Evolutionary conservation across 1,140 invertebrate genomes (phyloP).

Genomic region (Centruroides sculpturatus): DNA sequence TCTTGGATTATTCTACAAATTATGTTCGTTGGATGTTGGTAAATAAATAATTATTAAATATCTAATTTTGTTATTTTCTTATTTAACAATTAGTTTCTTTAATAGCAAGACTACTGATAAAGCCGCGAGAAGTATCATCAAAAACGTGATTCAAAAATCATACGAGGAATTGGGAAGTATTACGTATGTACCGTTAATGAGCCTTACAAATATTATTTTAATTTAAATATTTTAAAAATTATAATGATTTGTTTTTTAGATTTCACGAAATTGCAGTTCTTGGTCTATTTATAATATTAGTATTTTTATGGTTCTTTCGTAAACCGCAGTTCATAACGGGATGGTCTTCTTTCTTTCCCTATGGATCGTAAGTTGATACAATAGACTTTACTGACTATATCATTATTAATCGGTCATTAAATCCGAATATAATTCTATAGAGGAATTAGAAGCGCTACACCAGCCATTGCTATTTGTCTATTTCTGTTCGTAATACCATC

Average conservation of each 20-base stretch:
- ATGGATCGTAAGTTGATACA: constrained; percentile 9
- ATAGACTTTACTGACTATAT: no score
- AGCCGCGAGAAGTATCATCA: not conserved
- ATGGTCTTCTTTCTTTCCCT: constrained; percentile 32
- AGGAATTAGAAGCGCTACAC: constrained; percentile 55
- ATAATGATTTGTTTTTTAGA: constrained; percentile 18
- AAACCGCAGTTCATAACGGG: constrained; percentile 37
- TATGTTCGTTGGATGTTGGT: constrained; percentile 41
- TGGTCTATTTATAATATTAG: constrained; percentile 32
- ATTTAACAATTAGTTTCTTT: no score
- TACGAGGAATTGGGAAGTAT: constrained; percentile 62
- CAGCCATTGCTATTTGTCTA: constrained; percentile 60
- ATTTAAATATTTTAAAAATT: constrained; percentile 5
- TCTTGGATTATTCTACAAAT: constrained; percentile 50
- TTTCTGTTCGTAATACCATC: constrained; percentile 66
- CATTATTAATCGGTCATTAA: no score
- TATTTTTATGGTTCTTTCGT: constrained; percentile 39
- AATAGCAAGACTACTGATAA: not conserved
- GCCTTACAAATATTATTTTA: no score
- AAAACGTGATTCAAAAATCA: constrained; percentile 43
- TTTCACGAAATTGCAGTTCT: constrained; percentile 36
- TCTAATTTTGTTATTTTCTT: no score
- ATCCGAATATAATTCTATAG: constrained; percentile 20
- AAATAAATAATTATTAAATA: not conserved
- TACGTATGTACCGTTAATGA: constrained; percentile 33